Evolutionary conservation across 2,797 vertebrate species (phyloP), one percentile per base, ranked within the genome.

Genomic region (Ammospiza maritima): DNA sequence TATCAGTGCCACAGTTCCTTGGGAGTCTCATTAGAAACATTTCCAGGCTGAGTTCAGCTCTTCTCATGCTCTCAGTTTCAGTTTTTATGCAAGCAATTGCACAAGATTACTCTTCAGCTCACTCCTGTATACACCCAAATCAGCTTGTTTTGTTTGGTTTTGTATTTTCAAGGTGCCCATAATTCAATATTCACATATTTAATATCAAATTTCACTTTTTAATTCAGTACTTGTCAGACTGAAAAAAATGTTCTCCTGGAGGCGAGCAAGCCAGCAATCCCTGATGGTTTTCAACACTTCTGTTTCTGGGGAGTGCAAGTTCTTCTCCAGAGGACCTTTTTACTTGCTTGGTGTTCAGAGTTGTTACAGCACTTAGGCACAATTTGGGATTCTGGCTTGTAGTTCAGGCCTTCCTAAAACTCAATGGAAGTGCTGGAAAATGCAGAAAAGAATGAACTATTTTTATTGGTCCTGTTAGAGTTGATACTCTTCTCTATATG

Each of bases 211-310:
- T 84, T 57, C 45, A 50, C 47, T 74, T 91, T 78, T 72, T 47
- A 80, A 92, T 97, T 95, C 58, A 18, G 26, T 80, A 40, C 78
- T 62, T 42, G 54, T 67, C 78, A 92, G 48, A 44, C 75, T 85
- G 44, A 69, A 96, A 92, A 91, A 61, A 73, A 13, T 47, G 45
- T 90, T 95, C 22, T 94, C 16, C 64, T 67, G 40, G 38, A 89
- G 77, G 89, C 89, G 91, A 74, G 81, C 66, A 88, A 85, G 53
- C 77, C 83, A 70, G 53, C 50, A 75, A 62, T 18, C 50, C 58
- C 27, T 97, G 91, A 56, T 88, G 83, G 90, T 95, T 85, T 91
- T 77, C 96, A 83, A 36, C 78, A 62, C 92, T 95, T 95, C 34
- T 92, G 61, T 93, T 95, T 73, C 88, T 86, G n/a, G 25, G n/a